Evolutionary conservation across 2,888 invertebrate genomes (phyloP), one percentile per base, ranked within the genome.

Genomic region (Toxonevra muliebris): DNA sequence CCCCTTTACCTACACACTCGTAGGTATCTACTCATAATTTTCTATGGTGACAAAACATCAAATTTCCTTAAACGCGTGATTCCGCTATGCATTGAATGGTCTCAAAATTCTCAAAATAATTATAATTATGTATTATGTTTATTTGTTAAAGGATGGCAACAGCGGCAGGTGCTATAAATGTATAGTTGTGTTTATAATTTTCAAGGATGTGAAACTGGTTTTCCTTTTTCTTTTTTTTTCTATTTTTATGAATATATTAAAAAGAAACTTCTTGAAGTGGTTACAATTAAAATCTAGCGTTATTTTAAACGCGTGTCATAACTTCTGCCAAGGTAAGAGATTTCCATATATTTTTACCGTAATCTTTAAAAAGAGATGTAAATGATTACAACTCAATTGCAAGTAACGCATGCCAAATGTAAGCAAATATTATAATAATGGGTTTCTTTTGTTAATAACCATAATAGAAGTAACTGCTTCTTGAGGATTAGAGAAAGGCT

Each of bases 341-440:
- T 30, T 30, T 30, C 7, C 30, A 4, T 30, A 30, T 30, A 30
- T 30, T 30, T 30, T 30, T 30, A 30, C 30, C 30, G 30, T 30
- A 30, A 30, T 30, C 30, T 30, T 30, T 30, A 9, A 54, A 5
- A 15, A 48, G n/a, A 48, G 15, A 48, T 48, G 50, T 48, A n/a
- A 48, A 8, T 15, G 50, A 15, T 48, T 4, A n/a, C n/a, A 30
- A 30, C 7, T 13, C 50, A 48, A 48, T n/a, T 48, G 15, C 50
- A 13, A 15, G 13, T 4, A 48, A n/a, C 54, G 19, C 54, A 54
- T 54, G 54, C 54, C 54, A 54, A n/a, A 54, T 54, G 54, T 20
- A 54, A 54, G 4, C 3, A 12, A 17, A 54, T 54, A 54, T 20
- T 17, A 54, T 54, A 54, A 54, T 54, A 15, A 54, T 54, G 8